These are phyloP conservation scores for Balaeniceps rex DNA, from an alignment of 2,113 vertebrate genomes.

Conservation along the genomic window DNA sequence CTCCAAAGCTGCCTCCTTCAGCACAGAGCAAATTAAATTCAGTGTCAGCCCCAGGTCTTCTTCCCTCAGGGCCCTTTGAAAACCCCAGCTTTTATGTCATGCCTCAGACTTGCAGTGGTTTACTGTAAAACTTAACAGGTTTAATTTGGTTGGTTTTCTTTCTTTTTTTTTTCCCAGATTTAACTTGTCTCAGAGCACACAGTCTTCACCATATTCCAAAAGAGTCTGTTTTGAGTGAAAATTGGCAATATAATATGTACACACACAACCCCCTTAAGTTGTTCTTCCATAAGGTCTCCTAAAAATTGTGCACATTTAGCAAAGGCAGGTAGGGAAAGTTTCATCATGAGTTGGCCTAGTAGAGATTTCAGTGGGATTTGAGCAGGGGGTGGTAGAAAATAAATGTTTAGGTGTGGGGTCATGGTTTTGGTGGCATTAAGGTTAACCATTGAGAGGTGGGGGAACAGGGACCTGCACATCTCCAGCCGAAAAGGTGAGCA, in stretches of 20 bases:
- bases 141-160: constrained; percentile 27
- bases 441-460: background rate
- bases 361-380: background rate
- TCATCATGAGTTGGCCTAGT: background rate
- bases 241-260: background rate
- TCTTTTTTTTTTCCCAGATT: background rate
- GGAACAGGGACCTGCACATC: background rate
- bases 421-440: background rate
- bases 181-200: background rate
- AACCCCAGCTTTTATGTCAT: background rate
- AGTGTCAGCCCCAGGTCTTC: background rate
- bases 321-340: background rate
- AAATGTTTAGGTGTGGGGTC: background rate
- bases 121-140: constrained; percentile 9
- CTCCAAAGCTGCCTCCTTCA: constrained; percentile 13
- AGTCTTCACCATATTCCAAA: background rate
- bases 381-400: background rate
- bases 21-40: constrained; percentile 33
- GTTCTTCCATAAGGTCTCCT: background rate
- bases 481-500: background rate
- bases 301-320: background rate
- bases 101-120: background rate
- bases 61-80: constrained; percentile 25
- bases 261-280: background rate
- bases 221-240: background rate